phyloP scores from a whole-genome alignment of 2,797 vertebrate genomes.

The Malacoraja senta region DNA sequence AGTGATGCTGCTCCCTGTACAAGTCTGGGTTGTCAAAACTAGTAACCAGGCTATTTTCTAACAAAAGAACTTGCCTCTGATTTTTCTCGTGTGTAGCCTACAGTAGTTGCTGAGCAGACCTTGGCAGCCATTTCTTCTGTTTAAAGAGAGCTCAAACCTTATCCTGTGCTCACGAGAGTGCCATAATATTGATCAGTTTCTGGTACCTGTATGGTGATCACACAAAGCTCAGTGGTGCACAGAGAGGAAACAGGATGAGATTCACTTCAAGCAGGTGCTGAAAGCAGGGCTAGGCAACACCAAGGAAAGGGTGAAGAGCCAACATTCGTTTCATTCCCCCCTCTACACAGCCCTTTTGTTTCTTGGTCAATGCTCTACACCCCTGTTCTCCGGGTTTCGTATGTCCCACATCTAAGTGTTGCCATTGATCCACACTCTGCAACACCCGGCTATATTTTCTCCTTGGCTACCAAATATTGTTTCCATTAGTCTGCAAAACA shows the following conservation, averaged over 20 bases:
- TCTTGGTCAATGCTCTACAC: not conserved
- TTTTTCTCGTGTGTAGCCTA: not conserved
- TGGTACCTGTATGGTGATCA: not conserved
- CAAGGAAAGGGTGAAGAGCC: not conserved
- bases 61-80: not conserved
- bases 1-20: too few species aligned
- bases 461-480: not conserved
- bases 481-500: not conserved
- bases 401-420: not conserved
- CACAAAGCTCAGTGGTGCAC: not conserved
- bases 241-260: not conserved
- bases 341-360: not conserved
- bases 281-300: not conserved
- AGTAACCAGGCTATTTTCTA: not conserved
- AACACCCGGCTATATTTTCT: not conserved
- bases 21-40: too few species aligned
- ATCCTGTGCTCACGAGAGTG: not conserved
- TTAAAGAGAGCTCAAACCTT: not conserved
- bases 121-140: not conserved
- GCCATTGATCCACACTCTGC: not conserved
- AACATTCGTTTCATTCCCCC: not conserved
- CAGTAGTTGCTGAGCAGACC: not conserved
- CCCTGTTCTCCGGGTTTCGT: not conserved
- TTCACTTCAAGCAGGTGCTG: not conserved
- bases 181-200: not conserved